Conservation (phyloP, 2,113 vertebrate genomes). For the Greenwoodochromis staneri region DNA sequence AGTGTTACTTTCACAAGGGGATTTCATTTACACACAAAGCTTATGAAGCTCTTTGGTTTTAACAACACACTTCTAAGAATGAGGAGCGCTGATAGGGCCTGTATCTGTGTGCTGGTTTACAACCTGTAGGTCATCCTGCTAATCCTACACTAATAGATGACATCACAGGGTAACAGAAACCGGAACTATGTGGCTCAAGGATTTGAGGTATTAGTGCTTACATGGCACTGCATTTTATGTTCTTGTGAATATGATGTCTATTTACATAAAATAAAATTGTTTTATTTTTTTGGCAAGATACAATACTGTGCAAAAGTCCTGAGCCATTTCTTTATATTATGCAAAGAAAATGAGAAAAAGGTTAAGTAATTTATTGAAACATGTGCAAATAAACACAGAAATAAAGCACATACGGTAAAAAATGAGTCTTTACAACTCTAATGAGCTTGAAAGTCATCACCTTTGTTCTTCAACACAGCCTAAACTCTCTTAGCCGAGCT, state of each 20-base stretch:
- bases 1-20: conserved; percentile 12
- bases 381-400: not conserved
- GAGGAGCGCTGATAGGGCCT: not conserved
- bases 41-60: conserved; percentile 14
- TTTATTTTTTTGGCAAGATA: not conserved
- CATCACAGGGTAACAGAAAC: not conserved
- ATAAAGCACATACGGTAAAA: accelerated
- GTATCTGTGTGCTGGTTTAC: not conserved
- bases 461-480: not conserved
- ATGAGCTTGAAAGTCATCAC: not conserved
- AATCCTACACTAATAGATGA: not conserved
- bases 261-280: not conserved
- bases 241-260: not conserved
- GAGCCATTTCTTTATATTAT: not conserved
- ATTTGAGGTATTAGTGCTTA: not conserved
- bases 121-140: not conserved
- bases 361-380: not conserved
- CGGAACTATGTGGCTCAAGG: not conserved
- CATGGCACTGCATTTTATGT: not conserved
- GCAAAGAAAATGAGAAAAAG: not conserved
- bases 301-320: not conserved
- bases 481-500: not conserved
- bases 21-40: conserved; percentile 35
- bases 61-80: conserved; percentile 9
- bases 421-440: not conserved